These are phyloP conservation scores for Mesochorus sp. DNA, from an alignment of 2,888 invertebrate species.

Conservation along the genomic window DNA sequence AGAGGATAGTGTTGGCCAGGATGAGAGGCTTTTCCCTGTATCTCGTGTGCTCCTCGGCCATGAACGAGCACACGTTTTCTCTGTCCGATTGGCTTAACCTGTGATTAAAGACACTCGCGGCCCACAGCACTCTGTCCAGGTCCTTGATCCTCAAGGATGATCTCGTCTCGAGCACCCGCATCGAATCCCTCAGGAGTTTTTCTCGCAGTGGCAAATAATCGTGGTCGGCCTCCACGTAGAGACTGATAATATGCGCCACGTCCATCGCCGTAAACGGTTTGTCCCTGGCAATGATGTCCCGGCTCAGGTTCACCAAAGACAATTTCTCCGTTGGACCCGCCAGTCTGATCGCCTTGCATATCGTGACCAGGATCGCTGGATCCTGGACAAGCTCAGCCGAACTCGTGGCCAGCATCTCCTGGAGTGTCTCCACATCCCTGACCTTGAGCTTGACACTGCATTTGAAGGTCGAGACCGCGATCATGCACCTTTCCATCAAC, in stretches of 20 bases:
- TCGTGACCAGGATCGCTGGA: constrained; percentile 78
- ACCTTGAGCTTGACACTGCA: constrained; percentile 45
- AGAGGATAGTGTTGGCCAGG: constrained; percentile 78
- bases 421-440: constrained; percentile 44
- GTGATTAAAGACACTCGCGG: constrained; percentile 77
- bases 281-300: constrained; percentile 78
- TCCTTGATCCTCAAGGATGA: constrained; percentile 79
- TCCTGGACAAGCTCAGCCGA: constrained; percentile 77
- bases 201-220: constrained; percentile 76
- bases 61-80: constrained; percentile 46
- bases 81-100: constrained; percentile 66
- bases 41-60: constrained; percentile 62
- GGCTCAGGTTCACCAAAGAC: constrained; percentile 77
- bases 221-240: constrained; percentile 80
- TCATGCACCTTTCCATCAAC: constrained; percentile 60
- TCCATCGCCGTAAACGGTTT: constrained; percentile 78
- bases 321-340: constrained; percentile 79
- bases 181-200: constrained; percentile 72
- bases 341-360: constrained; percentile 81
- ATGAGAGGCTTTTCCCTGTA: constrained; percentile 71
- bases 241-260: constrained; percentile 80
- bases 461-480: constrained; percentile 60
- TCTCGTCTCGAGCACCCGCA: constrained; percentile 35
- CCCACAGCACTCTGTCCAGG: constrained; percentile 82
- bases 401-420: constrained; percentile 76